These are phyloP conservation scores for Cryptomyrus ogoouensis DNA, from an alignment of 2,113 vertebrate species.

Conservation along the genomic window DNA sequence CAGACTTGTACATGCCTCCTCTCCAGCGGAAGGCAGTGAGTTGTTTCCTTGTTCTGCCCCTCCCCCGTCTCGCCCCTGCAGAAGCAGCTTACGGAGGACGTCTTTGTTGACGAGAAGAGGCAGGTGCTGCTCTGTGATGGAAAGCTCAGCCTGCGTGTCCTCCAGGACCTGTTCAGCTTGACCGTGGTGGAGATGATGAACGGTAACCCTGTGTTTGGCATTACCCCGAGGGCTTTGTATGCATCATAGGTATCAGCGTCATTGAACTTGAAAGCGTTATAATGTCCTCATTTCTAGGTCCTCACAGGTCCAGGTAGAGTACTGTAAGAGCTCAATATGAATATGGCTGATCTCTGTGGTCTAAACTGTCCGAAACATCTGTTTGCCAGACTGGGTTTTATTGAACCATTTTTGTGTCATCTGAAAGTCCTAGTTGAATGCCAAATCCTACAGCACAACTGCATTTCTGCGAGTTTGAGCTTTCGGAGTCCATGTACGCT, in stretches of 20 bases:
- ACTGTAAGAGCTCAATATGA: not conserved
- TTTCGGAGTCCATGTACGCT: not conserved
- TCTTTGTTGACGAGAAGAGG: constrained; percentile 70
- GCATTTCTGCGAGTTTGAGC: not conserved
- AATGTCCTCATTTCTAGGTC: not conserved
- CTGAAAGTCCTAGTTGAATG: not conserved
- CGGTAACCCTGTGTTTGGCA: constrained; percentile 58
- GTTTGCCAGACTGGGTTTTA: not conserved
- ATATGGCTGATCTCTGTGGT: not conserved
- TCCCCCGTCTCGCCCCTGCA: constrained; percentile 32
- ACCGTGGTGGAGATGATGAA: constrained; percentile 83
- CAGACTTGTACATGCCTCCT: not conserved
- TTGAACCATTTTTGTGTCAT: not conserved
- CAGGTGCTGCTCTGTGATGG: constrained; percentile 78
- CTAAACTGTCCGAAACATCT: not conserved
- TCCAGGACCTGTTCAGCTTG: constrained; percentile 80
- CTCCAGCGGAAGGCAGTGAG: not conserved
- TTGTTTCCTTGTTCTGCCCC: not conserved
- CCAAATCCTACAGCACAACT: not conserved
- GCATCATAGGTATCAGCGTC: not conserved
- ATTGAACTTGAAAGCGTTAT: not conserved
- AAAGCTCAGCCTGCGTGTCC: constrained; percentile 65
- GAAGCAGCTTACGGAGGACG: constrained; percentile 71
- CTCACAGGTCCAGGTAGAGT: not conserved
- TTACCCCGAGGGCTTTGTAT: not conserved